Evolutionary conservation across 2,797 vertebrate genomes (phyloP).

Genomic region (Octomys mimax): DNA sequence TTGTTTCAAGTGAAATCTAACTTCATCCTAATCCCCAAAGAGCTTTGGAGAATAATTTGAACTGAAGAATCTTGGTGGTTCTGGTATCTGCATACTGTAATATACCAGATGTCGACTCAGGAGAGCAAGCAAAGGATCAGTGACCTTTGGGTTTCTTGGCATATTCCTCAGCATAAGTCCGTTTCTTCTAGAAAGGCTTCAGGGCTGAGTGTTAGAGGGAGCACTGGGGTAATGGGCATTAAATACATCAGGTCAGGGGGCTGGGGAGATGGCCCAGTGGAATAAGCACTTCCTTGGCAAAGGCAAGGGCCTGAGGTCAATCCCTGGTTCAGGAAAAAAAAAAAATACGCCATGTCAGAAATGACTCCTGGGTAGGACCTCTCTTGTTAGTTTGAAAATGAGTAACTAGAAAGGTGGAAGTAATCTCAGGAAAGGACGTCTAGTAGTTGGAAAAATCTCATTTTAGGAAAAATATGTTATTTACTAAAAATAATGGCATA

Average conservation of each 20-base stretch:
- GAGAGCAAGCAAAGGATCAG: not conserved
- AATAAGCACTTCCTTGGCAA: no score
- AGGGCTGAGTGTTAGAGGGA: not conserved
- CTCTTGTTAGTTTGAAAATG: not conserved
- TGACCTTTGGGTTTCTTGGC: not conserved
- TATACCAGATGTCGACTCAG: not conserved
- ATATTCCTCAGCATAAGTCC: not conserved
- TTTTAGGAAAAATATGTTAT: conserved; percentile 33
- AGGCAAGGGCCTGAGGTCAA: no score
- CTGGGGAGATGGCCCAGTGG: no score
- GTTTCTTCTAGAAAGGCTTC: not conserved
- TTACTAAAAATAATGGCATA: not conserved
- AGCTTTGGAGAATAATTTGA: not conserved
- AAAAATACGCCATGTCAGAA: not conserved
- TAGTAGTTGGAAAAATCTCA: conserved; percentile 3
- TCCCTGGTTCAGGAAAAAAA: no score
- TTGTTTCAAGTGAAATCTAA: not conserved
- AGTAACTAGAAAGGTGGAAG: not conserved
- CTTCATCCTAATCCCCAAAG: not conserved
- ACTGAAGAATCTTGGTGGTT: not conserved
- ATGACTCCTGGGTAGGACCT: not conserved
- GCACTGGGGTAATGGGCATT: not conserved
- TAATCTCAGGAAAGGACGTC: not conserved
- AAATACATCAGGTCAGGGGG: no score
- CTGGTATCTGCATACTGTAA: not conserved